A percentile compares a stretch with the other conserved stretches of the same genome.
phyloP scores from a whole-genome alignment of 2,888 invertebrate species.

The Conomelus anceps region DNA sequence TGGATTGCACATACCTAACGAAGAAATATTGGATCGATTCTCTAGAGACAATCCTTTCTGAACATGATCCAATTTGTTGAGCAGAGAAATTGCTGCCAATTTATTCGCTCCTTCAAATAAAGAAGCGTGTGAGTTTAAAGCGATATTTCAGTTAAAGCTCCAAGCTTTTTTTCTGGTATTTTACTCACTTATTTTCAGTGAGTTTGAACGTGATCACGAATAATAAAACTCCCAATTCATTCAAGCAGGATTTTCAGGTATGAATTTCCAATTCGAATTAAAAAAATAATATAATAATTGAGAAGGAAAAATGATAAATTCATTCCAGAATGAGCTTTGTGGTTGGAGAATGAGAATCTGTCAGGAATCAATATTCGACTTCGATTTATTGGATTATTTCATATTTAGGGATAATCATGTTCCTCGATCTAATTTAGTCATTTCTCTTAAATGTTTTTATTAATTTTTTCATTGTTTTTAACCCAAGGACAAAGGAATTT shows the following conservation, averaged over 20 bases:
- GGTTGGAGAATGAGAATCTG: neutral
- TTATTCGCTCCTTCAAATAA: neutral
- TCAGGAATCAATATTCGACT: too few relatives aligned
- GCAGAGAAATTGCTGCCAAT: neutral
- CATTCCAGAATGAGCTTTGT: neutral
- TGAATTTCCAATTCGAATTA: neutral
- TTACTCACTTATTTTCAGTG: neutral
- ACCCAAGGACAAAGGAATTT: too few relatives aligned
- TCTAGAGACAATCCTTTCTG: neutral
- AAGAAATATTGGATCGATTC: neutral
- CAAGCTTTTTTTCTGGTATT: neutral
- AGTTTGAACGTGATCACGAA: neutral
- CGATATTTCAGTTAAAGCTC: neutral
- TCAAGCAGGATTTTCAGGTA: neutral
- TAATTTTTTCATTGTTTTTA: too few relatives aligned
- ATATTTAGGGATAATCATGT: too few relatives aligned
- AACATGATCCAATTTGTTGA: neutral
- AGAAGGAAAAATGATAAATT: neutral
- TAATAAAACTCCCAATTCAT: neutral
- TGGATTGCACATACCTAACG: neutral
- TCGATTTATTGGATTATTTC: too few relatives aligned
- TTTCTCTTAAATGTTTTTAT: too few relatives aligned
- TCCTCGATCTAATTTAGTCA: too few relatives aligned
- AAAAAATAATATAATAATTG: neutral
- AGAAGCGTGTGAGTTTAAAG: neutral